Percentiles rank a stretch among this genome's conserved stretches.
These are phyloP conservation scores for Oreocharis arfaki DNA, from an alignment of 2,113 vertebrate genomes.

Conservation along the genomic window DNA sequence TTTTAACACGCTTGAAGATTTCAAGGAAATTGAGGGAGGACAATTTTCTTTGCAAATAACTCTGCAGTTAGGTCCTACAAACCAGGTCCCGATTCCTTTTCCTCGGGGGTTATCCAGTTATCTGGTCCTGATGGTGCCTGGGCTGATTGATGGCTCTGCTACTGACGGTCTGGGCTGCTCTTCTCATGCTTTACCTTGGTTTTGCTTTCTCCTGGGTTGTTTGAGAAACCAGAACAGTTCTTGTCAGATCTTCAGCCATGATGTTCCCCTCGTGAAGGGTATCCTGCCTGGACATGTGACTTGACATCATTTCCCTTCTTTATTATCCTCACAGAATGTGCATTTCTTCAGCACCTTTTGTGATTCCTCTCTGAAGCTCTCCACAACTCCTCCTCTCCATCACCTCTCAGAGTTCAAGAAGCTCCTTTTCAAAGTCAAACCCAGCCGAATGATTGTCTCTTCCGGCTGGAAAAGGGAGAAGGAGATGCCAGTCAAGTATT, in stretches of 20 bases:
- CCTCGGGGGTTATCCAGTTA: background rate
- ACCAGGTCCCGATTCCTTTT: background rate
- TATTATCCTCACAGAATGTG: background rate
- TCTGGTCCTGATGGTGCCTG: background rate
- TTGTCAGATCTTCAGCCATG: background rate
- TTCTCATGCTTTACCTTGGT: background rate
- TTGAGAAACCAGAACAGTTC: background rate
- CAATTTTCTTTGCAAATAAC: background rate
- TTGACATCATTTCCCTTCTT: background rate
- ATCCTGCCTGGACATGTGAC: background rate
- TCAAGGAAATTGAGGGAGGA: background rate
- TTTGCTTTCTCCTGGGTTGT: background rate
- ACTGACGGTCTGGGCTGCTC: background rate
- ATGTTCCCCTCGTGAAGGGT: background rate
- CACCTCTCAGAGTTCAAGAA: accelerated
- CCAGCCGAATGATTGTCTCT: background rate
- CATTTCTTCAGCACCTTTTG: background rate
- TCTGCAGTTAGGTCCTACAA: background rate
- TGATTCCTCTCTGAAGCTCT: background rate
- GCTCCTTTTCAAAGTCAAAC: background rate
- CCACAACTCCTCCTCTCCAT: background rate
- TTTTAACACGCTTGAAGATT: background rate
- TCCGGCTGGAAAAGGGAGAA: background rate
- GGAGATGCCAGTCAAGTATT: background rate
- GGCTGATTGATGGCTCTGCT: background rate